Base-by-base conservation (phyloP, 2,888 invertebrate genomes). In the Agrochola lychnidis region DNA sequence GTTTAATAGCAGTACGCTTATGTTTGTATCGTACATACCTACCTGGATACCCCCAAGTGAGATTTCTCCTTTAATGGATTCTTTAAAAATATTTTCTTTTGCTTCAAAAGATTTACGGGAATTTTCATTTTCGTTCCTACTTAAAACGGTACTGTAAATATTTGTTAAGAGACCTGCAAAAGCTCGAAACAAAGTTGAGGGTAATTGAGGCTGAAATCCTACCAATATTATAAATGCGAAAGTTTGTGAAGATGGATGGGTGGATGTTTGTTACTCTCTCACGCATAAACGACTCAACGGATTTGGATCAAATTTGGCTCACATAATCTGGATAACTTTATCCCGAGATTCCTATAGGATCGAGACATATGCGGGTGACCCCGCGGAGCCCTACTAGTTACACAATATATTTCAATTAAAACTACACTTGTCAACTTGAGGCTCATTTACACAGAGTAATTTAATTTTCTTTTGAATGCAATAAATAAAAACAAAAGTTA, bases 1-100 rank as follows among this genome's bases (percentile, higher is more conserved):
- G 95, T 96, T 96, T 95, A 95, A 96, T 95, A 94, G 95, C 92
- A 90, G 94, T 93, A 89, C 92, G 91, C 91, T 94, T 95, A 94
- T 93, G 92, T 93, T 93, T 93, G 92, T 93, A 88, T 92, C 91
- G 88, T 93, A 93, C 92, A 95, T 95, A 90, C 93, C 92, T 88
- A 84, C 89, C 87, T 92, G 91, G 93, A 92, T 93, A 92, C 91
- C 90, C 89, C 88, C 91, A 90, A 94, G 94, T 93, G 92, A 93
- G 93, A 94, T 94, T 94, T 94, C 92, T 94, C 92, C 90, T 93
- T 93, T 92, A 89, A 89, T 87, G 87, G 88, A 92, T 91, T 91
- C 89, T 84, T 88, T 80, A 85, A 87, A 87, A 89, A 88, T 88
- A 87, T 88, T 89, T 88, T 87, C 81, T 84, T 83, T 70, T 76